phyloP scores from a whole-genome alignment of 1,140 invertebrate species.

The Halesus radiatus region DNA sequence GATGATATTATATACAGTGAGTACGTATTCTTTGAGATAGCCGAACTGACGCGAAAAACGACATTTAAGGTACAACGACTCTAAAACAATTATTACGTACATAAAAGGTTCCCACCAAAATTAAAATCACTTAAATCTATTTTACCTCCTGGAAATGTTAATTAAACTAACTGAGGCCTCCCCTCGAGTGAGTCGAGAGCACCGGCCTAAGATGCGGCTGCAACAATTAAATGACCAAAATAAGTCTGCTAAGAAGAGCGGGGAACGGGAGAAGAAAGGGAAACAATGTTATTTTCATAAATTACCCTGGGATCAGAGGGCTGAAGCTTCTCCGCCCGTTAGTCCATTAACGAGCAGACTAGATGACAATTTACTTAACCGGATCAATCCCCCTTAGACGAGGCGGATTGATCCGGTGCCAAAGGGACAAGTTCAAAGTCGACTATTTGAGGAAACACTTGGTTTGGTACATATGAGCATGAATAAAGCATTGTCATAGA shows the following conservation, averaged over 20 bases:
- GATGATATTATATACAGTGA: too few relatives aligned
- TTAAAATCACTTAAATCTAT: conserved; percentile 7
- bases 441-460: conserved; percentile 21
- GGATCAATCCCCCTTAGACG: conserved; percentile 17
- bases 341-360: conserved; percentile 39
- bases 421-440: conserved; percentile 36
- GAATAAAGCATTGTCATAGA: too few relatives aligned
- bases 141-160: conserved; percentile 9
- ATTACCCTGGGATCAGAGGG: conserved; percentile 43
- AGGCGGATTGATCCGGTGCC: conserved; percentile 17
- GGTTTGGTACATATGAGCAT: neutral
- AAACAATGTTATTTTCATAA: conserved; percentile 46
- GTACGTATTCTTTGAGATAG: too few relatives aligned
- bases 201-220: conserved; percentile 12
- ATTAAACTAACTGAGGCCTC: neutral
- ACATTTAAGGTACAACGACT: too few relatives aligned
- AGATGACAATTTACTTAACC: conserved; percentile 40
- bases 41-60: too few relatives aligned
- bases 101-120: conserved; percentile 26
- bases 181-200: neutral
- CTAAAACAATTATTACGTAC: neutral
- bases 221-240: conserved; percentile 28
- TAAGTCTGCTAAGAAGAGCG: conserved; percentile 1
- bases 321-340: neutral
- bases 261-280: neutral